Evolutionary conservation across 2,797 vertebrate species (phyloP).

Genomic region (Lithobates sylvaticus): DNA sequence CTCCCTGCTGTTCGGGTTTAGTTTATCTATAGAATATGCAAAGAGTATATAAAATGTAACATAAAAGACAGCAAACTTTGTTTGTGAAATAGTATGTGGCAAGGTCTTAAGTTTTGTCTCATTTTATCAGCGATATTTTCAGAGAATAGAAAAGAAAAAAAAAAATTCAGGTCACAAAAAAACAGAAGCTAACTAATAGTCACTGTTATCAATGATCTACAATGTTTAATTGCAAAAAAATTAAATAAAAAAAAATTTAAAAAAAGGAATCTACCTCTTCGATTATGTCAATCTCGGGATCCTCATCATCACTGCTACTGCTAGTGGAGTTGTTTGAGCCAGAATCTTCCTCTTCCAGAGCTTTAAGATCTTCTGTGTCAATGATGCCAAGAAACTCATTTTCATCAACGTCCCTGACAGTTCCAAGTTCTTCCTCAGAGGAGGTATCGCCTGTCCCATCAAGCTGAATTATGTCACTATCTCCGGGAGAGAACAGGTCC

Average conservation of each 20-base stretch:
- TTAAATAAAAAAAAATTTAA: too few relatives aligned
- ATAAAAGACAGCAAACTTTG: not conserved
- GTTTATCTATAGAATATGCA: not conserved
- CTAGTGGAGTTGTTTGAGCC: constrained; percentile 73
- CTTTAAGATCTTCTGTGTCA: constrained; percentile 86
- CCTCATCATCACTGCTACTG: constrained; percentile 79
- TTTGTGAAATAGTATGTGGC: not conserved
- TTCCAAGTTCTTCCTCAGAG: constrained; percentile 80
- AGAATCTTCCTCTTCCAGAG: constrained; percentile 84
- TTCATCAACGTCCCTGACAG: constrained; percentile 76
- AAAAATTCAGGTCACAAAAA: not conserved
- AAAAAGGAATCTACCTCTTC: constrained; percentile 71
- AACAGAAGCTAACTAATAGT: not conserved
- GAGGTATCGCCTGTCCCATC: constrained; percentile 85
- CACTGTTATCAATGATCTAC: not conserved
- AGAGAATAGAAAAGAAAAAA: not conserved
- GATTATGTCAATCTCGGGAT: constrained; percentile 73
- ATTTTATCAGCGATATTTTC: not conserved
- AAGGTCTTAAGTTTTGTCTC: too few relatives aligned
- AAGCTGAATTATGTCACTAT: constrained; percentile 84
- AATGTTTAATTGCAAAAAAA: too few relatives aligned
- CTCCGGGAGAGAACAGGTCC: not conserved
- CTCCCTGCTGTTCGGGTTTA: not conserved
- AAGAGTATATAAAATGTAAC: not conserved
- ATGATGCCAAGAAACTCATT: constrained; percentile 86